Conservation (phyloP, 2,797 vertebrate genomes). For the Rhabdophis nuchalis region DNA sequence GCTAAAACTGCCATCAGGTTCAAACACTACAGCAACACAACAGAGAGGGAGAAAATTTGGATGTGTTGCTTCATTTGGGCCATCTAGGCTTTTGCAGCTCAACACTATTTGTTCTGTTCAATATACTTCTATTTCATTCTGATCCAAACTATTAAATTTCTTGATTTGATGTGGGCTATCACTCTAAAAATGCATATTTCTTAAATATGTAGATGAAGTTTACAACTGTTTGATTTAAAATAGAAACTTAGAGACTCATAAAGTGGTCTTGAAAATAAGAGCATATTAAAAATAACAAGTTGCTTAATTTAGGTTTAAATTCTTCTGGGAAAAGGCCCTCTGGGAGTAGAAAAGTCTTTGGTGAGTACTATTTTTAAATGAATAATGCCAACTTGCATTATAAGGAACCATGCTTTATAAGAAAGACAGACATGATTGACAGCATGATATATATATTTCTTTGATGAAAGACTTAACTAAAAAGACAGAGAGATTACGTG, state of each 20-base stretch:
- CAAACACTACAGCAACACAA: neutral
- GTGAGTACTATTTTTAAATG: neutral
- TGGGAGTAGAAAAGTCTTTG: neutral
- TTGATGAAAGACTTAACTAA: neutral
- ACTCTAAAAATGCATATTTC: neutral
- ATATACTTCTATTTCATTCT: neutral
- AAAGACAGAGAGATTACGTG: neutral
- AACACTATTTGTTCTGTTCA: neutral
- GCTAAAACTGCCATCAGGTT: neutral
- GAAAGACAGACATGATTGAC: neutral
- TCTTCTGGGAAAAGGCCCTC: neutral
- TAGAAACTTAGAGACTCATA: neutral
- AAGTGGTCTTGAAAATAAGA: neutral
- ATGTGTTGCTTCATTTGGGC: neutral
- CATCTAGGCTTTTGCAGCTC: neutral
- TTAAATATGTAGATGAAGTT: neutral
- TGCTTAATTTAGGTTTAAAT: neutral
- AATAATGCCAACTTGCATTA: neutral
- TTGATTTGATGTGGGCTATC: neutral
- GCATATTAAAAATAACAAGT: neutral
- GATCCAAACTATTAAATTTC: neutral
- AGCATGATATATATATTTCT: neutral
- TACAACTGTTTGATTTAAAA: neutral
- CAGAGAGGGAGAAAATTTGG: neutral
- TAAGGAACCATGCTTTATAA: neutral